Conservation (phyloP, 2,888 invertebrate species). For the Cecidostiba fungosa region DNA sequence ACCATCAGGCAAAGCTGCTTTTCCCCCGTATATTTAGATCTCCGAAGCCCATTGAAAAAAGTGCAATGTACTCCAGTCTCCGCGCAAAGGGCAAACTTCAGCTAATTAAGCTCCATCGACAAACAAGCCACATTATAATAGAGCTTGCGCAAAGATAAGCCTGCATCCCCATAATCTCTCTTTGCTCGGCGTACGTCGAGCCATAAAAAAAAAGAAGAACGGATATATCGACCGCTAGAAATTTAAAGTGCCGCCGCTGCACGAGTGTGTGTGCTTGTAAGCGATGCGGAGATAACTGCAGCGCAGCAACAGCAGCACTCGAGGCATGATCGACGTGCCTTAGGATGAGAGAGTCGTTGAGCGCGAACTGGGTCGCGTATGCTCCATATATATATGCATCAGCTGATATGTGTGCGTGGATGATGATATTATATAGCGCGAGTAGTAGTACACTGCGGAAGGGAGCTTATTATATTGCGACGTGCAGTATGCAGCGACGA, state of each 20-base stretch:
- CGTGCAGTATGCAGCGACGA: not conserved
- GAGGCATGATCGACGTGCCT: slow-evolving; percentile 35
- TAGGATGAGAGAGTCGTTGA: slow-evolving; percentile 21
- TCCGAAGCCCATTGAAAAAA: not conserved
- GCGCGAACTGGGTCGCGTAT: slow-evolving; percentile 29
- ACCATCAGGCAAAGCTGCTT: too few relatives aligned
- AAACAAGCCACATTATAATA: not conserved
- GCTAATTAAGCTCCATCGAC: not conserved
- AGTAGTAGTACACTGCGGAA: not conserved
- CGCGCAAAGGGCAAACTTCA: not conserved
- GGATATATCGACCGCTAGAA: not conserved
- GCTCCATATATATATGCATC: not conserved
- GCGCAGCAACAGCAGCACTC: slow-evolving; percentile 3
- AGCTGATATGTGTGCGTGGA: not conserved
- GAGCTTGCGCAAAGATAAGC: too few relatives aligned
- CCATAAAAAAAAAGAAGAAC: not conserved
- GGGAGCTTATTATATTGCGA: not conserved
- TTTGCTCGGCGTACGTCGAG: not conserved
- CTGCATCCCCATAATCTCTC: not conserved
- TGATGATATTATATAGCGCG: not conserved
- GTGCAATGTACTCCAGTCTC: not conserved
- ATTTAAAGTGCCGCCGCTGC: not conserved
- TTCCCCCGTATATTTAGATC: not conserved
- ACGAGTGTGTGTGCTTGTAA: not conserved
- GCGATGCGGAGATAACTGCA: slow-evolving; percentile 7